Base-by-base conservation (phyloP, 2,113 vertebrate genomes). In the Aplodontia rufa region DNA sequence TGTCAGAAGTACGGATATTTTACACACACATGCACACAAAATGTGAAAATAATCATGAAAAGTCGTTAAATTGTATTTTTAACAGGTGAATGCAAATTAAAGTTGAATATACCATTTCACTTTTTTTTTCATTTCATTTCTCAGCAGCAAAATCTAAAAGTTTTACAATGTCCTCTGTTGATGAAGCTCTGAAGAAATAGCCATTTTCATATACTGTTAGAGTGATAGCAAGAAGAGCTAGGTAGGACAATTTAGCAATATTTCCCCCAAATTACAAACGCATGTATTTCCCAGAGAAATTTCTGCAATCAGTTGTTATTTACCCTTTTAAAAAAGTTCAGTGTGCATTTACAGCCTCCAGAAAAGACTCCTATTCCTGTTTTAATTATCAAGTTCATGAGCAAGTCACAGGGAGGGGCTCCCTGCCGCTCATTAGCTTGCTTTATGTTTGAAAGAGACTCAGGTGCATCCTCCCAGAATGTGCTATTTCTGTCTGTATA, bases 41-140 rank as follows among this genome's bases (percentile, higher is more conserved):
- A 90, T 84, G 14, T 76, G 40, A 90, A 83, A 68, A 79, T 62
- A 30, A 69, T 79, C 72, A 24, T 87, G 49, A 71, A 87, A 93
- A 94, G 51, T 53, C 37, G 6, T 35, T 58, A 55, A 47, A 64
- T 49, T 28, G 62, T 51, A 71, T 68, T 87, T 49, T 47, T 71
- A 66, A 62, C 82, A 80, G 47, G 37, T n/a, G 53, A 75, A 49
- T 68, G 22, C 55, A 47, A 42, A 53, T 68, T 82, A 82, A 47
- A 91, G 32, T 35, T n/a, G 32, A 89, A 79, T 93, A 47, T 20
- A 40, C 45, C 60, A 69, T 51, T 96, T 90, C 40, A 74, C 14
- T 80, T 78, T 19, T n/a, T n/a, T n/a, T n/a, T n/a, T n/a, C 60
- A 69, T 51, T 96, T 90, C 40, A 74, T 78, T 19, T 86, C 37